Evolutionary conservation across 2,797 vertebrate species (phyloP).

Genomic region (Tapirus indicus): DNA sequence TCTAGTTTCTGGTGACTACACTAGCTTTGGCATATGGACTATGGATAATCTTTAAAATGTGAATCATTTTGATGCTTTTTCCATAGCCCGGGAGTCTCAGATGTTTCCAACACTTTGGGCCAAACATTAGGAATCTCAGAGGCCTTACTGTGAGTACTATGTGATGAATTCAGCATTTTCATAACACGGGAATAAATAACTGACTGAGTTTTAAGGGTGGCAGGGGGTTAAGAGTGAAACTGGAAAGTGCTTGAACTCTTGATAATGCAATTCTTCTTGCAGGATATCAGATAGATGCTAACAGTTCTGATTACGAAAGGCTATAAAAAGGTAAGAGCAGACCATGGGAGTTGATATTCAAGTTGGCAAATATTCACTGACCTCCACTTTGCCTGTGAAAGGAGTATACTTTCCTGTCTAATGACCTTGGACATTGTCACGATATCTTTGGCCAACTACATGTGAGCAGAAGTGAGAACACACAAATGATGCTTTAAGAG

Average conservation of each 20-base stretch:
- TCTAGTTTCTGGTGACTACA: background rate
- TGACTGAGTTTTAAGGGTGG: background rate
- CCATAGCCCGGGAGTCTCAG: background rate
- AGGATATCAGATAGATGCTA: background rate
- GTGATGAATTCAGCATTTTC: background rate
- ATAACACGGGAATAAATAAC: background rate
- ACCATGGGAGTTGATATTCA: background rate
- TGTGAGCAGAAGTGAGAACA: background rate
- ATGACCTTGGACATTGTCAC: background rate
- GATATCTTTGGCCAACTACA: background rate
- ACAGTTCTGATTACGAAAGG: background rate
- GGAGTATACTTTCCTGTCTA: background rate
- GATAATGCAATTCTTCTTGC: background rate
- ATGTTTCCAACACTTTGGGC: background rate
- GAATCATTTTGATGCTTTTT: background rate
- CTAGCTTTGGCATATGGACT: background rate
- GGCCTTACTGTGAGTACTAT: too few species aligned
- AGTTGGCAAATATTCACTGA: background rate
- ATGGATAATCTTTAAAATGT: background rate
- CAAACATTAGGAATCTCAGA: background rate
- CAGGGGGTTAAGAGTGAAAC: background rate
- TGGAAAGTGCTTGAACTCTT: background rate
- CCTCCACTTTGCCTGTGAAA: background rate
- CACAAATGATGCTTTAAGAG: background rate
- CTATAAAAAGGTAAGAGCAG: background rate